A percentile compares a stretch with the other conserved stretches of the same genome.
phyloP scores from a whole-genome alignment of 2,888 invertebrate species.

The Diloba caeruleocephala region DNA sequence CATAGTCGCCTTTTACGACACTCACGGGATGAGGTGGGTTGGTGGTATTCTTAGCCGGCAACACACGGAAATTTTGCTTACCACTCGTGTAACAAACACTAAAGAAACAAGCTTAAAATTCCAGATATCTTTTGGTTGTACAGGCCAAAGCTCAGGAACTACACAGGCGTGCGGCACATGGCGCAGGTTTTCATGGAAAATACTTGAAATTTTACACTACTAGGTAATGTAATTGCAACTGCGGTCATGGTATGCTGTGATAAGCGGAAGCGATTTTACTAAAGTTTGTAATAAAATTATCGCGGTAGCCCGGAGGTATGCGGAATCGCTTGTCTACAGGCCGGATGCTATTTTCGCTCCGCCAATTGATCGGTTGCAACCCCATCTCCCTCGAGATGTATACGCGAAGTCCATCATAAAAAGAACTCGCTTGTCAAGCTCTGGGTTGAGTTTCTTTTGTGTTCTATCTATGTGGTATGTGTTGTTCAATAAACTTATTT shows the following conservation, averaged over 20 bases:
- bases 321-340: too few species aligned
- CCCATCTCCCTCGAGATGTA: too few species aligned
- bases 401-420: too few species aligned
- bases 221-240: constrained; percentile 55
- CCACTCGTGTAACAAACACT: too few species aligned
- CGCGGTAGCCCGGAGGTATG: too few species aligned
- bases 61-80: constrained; percentile 31
- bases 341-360: too few species aligned
- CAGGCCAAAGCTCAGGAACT: constrained; percentile 40
- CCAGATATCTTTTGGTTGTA: constrained; percentile 25
- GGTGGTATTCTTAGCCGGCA: constrained; percentile 14
- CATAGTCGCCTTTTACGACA: too few species aligned
- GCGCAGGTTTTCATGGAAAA: constrained; percentile 50
- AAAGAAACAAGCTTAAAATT: constrained; percentile 30
- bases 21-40: constrained; percentile 16
- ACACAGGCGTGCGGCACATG: constrained; percentile 36
- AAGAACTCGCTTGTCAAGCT: too few species aligned
- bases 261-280: constrained; percentile 32
- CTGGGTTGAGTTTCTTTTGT: too few species aligned
- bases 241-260: constrained; percentile 13
- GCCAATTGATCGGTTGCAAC: too few species aligned
- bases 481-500: too few species aligned
- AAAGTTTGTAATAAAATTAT: not conserved
- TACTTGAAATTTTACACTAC: constrained; percentile 53
- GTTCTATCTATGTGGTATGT: too few species aligned